Base-by-base conservation (phyloP, 1,140 invertebrate genomes). In the Tetraneura akinire region DNA sequence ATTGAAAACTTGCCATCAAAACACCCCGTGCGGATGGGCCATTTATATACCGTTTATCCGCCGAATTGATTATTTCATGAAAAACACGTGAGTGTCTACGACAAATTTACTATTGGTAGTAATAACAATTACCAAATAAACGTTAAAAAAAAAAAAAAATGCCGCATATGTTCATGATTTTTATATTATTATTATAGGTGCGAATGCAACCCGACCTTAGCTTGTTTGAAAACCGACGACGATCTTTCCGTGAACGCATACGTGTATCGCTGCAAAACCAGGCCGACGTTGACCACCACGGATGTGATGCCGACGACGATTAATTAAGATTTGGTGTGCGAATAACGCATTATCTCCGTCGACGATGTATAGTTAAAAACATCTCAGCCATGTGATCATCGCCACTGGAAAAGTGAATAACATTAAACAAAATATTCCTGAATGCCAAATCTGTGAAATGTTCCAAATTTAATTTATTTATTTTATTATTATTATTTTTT, bases 1-100 rank as follows among this genome's bases (percentile, higher is more conserved):
- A 14, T 21, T 26, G 2, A 83, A 83, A 73, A 11, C 32, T 0
- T 89, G 88, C 82, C 83, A 84, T 18, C 82, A 81, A 1, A 83
- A 81, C 13, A 88, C 87, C 4, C 90, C 90, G 0, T 91, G 90
- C 81, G 90, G 88, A 64, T 92, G 90, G 90, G 87, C 88, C 32
- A 87, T 91, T 0, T 92, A 91, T 83, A 84, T 86, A 26, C 86
- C 87, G 29, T 84, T 85, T 37, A 86, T 86, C 8, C 86, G 88
- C 45, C 84, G 85, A 32, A 83, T 89, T 13, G 86, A 88, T 53
- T 88, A 88, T 73, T 90, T 88, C 83, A 88, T 91, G 84, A 87
- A 85, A 71, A 91, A 90, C 84, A 87, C 88, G 90, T 91, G 87
- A 90, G 90, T 88, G 80, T 18, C 8, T 8, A 14, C 23, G 1